A percentile compares a stretch with the other conserved stretches of the same genome.
Conservation (phyloP, 1,140 invertebrate species). For the Lepidurus arcticus region DNA sequence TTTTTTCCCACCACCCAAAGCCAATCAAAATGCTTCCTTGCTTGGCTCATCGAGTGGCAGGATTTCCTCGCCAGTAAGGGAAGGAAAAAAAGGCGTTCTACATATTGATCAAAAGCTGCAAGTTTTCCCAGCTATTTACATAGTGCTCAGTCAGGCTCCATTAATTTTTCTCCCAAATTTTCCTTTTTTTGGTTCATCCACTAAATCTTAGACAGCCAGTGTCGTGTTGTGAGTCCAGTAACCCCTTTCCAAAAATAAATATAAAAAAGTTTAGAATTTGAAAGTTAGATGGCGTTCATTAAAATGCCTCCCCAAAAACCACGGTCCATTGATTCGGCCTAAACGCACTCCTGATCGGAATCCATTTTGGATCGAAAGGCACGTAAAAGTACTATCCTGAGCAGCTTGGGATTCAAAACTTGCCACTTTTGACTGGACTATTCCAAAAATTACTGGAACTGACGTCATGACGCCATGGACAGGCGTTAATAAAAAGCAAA, state of each 20-base stretch:
- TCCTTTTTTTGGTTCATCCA: conserved; percentile 14
- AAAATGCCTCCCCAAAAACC: background rate
- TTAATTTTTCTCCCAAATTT: conserved; percentile 10
- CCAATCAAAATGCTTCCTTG: background rate
- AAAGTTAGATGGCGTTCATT: background rate
- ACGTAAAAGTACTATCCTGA: conserved; percentile 28
- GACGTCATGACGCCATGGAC: background rate
- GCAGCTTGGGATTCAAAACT: conserved; percentile 24
- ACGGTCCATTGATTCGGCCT: background rate
- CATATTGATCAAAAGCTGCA: conserved; percentile 22
- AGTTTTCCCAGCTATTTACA: conserved; percentile 22
- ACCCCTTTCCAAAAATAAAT: background rate
- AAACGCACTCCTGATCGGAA: background rate
- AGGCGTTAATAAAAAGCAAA: conserved; percentile 23
- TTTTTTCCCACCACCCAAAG: background rate
- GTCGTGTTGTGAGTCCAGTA: background rate
- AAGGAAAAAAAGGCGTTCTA: conserved; percentile 2
- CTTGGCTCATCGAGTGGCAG: background rate
- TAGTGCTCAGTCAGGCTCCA: conserved; percentile 20
- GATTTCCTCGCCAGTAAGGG: background rate
- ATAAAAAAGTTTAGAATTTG: background rate
- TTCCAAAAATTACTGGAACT: background rate
- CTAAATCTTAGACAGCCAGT: conserved; percentile 32
- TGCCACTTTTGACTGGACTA: background rate
- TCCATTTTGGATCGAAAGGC: conserved; percentile 30